Base-by-base conservation (phyloP, 2,888 invertebrate genomes). In the Eudasyphora cyanicolor region DNA sequence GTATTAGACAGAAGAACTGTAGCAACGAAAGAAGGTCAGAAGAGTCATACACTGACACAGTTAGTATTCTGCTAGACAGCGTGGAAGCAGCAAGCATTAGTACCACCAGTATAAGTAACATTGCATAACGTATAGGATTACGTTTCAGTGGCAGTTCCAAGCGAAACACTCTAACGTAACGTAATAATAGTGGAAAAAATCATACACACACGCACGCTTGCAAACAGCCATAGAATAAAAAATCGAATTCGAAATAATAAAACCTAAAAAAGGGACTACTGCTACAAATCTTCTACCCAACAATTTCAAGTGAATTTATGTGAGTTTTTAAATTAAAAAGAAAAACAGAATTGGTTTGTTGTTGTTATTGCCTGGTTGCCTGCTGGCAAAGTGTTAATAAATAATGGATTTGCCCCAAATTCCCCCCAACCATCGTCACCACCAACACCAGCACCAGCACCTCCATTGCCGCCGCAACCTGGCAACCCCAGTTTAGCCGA, bases 41-140 rank as follows among this genome's bases (percentile, higher is more conserved):
- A 81, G 78, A 84, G 84, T 84, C 84, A 84, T 78, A 78, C 60
- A 78, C 73, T 84, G 84, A 81, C 84, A 84, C 84, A 84, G 81
- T 84, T 84, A 84, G 84, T 81, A 76, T 74, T 85, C 79, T 77
- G 71, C 82, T 75, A 85, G 82, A 82, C 82, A 85, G 79, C 74
- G 82, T 79, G 82, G 82, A 79, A 77, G 74, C 82, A 82, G 79
- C 82, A 84, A 81, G 76, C 73, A 54, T 69, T 60, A 67, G 67
- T 67, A 42, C 67, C 67, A 76, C 32, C 81, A 84, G 81, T 78
- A 75, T 32, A 84, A 81, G 57, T 73, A 81, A 45, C 75, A 62
- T 78, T 80, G 67, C 81, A 78, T 76, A 84, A 76, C 75, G 78
- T 81, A 78, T 32, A 78, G 64, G 75, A 78, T 76, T 84, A 80